Evolutionary conservation across 2,113 vertebrate species (phyloP), one percentile per base, ranked within the genome.

Genomic region (Gymnarchus niloticus): DNA sequence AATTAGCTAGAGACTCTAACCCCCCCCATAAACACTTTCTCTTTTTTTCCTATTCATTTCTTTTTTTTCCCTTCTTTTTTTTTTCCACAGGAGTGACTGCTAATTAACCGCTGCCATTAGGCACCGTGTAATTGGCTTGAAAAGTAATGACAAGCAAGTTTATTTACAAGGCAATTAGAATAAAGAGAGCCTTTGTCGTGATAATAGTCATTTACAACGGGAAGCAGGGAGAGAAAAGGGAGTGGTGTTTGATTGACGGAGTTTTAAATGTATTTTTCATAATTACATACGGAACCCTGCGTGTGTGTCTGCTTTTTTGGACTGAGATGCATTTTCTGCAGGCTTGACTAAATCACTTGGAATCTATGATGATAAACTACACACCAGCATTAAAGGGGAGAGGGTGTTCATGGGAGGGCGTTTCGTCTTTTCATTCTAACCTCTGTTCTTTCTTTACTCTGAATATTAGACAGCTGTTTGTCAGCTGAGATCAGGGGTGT

Each of bases 81-180:
- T 91, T 91, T 92, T 90, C 91, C 89, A 89, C 87, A 91, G 93
- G 93, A 94, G 92, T 93, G 93, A 94, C 90, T 93, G 92, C 94
- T 95, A 95, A 95, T 95, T 94, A 95, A 95, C 93, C 91, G 78
- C 92, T 94, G 94, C 92, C 92, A 95, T 95, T 95, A 95, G 93
- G 93, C 94, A 94, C 92, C 92, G 91, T 94, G 91, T 95, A 95
- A 95, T 95, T 95, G 94, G 93, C 92, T 93, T 95, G 94, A 94
- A 93, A 95, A 95, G 93, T 94, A 94, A 95, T 94, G 94, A 94
- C 94, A 94, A 94, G 94, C 93, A 94, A 93, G 94, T 95, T 95
- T 95, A 95, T 95, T 95, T 95, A 95, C 94, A 95, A 94, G 94
- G 94, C 93, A 95, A 94, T 95, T 94, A 94, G 91, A 94, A 94